A percentile compares a stretch with the other conserved stretches of the same genome.
Conservation (phyloP, 2,797 vertebrate genomes). For the Melanotaenia nigrans region DNA sequence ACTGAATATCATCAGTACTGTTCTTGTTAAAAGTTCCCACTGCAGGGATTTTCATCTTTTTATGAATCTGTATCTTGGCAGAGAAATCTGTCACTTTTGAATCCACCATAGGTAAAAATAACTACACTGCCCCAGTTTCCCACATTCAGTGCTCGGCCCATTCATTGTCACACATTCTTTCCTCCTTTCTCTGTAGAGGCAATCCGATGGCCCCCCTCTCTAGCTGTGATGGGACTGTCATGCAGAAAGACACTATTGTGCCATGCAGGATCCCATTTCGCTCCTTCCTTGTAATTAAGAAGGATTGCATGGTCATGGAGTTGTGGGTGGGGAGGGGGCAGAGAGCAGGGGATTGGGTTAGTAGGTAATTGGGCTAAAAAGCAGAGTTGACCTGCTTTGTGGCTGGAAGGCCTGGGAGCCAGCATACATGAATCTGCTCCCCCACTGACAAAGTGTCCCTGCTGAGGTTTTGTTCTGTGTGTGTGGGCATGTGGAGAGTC, state of each 20-base stretch:
- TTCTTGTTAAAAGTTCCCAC: conserved; percentile 14
- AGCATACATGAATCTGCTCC: conserved; percentile 56
- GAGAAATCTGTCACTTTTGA: conserved; percentile 46
- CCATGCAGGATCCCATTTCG: conserved; percentile 79
- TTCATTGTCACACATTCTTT: conserved; percentile 80
- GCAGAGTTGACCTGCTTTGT: conserved; percentile 73
- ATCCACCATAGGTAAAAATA: conserved; percentile 74
- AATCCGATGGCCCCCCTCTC: conserved; percentile 50
- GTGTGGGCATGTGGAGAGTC: conserved; percentile 66
- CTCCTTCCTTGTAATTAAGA: conserved; percentile 84
- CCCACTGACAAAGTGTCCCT: conserved; percentile 61
- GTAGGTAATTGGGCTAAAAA: conserved; percentile 77
- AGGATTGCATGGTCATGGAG: conserved; percentile 76
- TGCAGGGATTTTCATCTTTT: conserved; percentile 39
- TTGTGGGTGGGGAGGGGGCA: conserved; percentile 43
- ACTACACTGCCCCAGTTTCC: conserved; percentile 65
- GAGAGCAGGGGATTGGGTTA: conserved; percentile 60
- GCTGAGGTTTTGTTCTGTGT: conserved; percentile 77
- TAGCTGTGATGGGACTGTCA: conserved; percentile 79
- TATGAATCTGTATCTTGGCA: conserved; percentile 43
- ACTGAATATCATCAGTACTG: background rate
- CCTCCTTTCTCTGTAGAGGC: conserved; percentile 68
- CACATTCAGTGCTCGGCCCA: conserved; percentile 64
- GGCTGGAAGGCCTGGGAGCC: conserved; percentile 60
- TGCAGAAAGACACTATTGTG: conserved; percentile 86